Percentiles rank a stretch among this genome's conserved stretches.
These are phyloP conservation scores for Crotalus viridis DNA, from an alignment of 2,113 vertebrate species.

Conservation along the genomic window DNA sequence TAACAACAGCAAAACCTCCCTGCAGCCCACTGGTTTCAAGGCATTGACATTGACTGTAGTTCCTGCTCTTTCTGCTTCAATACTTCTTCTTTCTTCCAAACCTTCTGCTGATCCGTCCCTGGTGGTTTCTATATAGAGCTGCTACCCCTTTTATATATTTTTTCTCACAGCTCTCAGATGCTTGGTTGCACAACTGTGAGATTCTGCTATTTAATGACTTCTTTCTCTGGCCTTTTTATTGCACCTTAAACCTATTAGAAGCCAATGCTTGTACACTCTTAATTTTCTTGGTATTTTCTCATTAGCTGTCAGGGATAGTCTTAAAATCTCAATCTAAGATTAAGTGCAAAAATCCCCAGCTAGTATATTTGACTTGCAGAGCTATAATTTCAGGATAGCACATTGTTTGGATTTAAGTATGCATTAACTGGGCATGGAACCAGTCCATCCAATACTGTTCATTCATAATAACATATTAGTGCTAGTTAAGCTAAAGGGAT, in stretches of 20 bases:
- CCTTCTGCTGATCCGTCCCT: not conserved
- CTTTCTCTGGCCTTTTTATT: not conserved
- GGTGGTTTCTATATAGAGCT: not conserved
- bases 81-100: not conserved
- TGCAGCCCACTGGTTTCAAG: not conserved
- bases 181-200: not conserved
- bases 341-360: not conserved
- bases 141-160: not conserved
- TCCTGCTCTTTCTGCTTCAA: not conserved
- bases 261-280: not conserved
- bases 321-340: not conserved
- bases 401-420: not conserved
- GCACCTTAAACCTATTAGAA: not conserved
- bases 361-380: not conserved
- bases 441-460: not conserved
- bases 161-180: not conserved
- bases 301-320: not conserved
- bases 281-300: not conserved
- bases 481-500: not conserved
- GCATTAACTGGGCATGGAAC: not conserved
- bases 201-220: not conserved
- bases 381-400: not conserved
- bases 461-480: not conserved
- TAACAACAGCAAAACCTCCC: not conserved
- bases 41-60: not conserved